Percentiles rank a stretch among this genome's conserved stretches.
These are phyloP conservation scores for Clitarchus hookeri DNA, from an alignment of 2,888 invertebrate genomes.

Conservation along the genomic window DNA sequence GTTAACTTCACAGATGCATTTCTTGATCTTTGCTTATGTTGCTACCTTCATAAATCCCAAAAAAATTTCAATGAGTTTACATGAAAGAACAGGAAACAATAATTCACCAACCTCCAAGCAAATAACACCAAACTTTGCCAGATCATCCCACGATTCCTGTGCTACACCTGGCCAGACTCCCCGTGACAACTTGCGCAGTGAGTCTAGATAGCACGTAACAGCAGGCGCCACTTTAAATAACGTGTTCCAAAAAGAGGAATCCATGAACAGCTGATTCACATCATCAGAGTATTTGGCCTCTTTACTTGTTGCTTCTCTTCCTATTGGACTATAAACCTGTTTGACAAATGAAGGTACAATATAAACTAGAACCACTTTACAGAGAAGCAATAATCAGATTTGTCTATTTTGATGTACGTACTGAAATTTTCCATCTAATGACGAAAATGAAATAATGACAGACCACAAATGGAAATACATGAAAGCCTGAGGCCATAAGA, in stretches of 20 bases:
- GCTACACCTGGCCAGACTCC: constrained; percentile 53
- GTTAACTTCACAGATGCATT: too few relatives aligned
- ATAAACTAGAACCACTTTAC: neutral
- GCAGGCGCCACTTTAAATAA: constrained; percentile 61
- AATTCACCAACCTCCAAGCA: constrained; percentile 60
- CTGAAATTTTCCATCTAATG: too few relatives aligned
- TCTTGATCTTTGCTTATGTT: too few relatives aligned
- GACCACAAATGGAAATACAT: too few relatives aligned
- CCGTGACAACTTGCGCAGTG: constrained; percentile 55
- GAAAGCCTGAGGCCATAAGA: too few relatives aligned
- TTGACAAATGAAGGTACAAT: neutral
- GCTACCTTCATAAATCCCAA: too few relatives aligned
- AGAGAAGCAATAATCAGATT: neutral
- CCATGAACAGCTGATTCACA: constrained; percentile 59
- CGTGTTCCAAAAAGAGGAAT: constrained; percentile 57
- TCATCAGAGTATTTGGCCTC: constrained; percentile 57
- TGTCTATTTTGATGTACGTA: too few relatives aligned
- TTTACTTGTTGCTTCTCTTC: constrained; percentile 48
- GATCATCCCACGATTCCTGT: constrained; percentile 57
- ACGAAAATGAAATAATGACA: too few relatives aligned
- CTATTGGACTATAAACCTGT: constrained; percentile 53
- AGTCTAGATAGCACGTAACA: constrained; percentile 59
- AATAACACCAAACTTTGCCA: constrained; percentile 63
- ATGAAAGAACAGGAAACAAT: neutral
- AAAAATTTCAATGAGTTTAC: too few relatives aligned